Percentiles rank a stretch among this genome's conserved stretches.
Evolutionary conservation across 2,888 invertebrate genomes (phyloP).

Genomic region (Amblyjoppa fuscipennis): DNA sequence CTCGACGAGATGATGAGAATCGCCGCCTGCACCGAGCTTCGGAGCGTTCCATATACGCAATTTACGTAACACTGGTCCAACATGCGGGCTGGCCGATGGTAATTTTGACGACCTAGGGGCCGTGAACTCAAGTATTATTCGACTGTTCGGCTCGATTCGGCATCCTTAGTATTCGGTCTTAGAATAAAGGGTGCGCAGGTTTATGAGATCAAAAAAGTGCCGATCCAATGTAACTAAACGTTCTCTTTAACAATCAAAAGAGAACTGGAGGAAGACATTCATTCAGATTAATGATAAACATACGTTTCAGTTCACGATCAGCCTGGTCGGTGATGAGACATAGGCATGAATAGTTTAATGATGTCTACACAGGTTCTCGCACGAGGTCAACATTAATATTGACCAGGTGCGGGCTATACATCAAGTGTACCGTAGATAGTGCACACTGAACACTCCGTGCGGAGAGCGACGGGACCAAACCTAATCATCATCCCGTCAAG

Average conservation of each 20-base stretch:
- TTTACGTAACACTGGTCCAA: conserved; percentile 39
- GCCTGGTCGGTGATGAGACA: not conserved
- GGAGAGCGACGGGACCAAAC: not conserved
- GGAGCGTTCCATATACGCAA: conserved; percentile 48
- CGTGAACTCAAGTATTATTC: not conserved
- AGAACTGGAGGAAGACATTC: not conserved
- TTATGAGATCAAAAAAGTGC: not conserved
- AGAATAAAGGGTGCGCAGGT: not conserved
- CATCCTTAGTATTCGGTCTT: not conserved
- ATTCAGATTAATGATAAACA: not conserved
- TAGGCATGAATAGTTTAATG: not conserved
- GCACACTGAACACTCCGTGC: not conserved
- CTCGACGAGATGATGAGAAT: conserved; percentile 49
- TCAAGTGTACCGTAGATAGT: not conserved
- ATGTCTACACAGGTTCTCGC: not conserved
- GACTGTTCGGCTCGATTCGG: not conserved
- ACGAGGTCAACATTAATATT: not conserved
- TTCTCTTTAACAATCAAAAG: not conserved
- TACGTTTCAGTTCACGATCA: not conserved
- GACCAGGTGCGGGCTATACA: not conserved
- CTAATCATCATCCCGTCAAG: not conserved
- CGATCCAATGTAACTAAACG: not conserved
- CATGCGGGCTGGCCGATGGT: conserved; percentile 34
- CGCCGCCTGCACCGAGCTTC: conserved; percentile 37
- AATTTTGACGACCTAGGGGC: conserved; percentile 30